These are phyloP conservation scores for Pheosia gnoma DNA, from an alignment of 2,888 invertebrate species.

Conservation along the genomic window DNA sequence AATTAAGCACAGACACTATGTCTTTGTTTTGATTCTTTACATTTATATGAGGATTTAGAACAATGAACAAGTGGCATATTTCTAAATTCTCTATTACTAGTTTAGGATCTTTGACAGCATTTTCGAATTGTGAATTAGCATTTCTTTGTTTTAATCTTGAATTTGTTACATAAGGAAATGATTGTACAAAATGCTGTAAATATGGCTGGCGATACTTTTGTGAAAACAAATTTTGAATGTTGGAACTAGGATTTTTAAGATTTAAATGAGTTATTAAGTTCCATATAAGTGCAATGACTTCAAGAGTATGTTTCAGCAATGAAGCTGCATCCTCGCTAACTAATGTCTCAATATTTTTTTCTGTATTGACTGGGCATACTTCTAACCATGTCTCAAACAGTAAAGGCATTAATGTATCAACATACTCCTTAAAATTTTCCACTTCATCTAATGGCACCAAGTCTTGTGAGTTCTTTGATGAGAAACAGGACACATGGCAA, in stretches of 20 bases:
- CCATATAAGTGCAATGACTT: constrained; percentile 86
- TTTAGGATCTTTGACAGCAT: constrained; percentile 67
- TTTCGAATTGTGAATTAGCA: constrained; percentile 48
- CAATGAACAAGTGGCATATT: constrained; percentile 76
- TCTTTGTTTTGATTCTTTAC: constrained; percentile 64
- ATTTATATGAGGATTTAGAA: constrained; percentile 70
- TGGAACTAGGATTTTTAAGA: constrained; percentile 60
- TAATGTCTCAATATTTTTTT: constrained; percentile 73
- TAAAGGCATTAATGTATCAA: constrained; percentile 88
- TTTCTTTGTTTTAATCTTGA: constrained; percentile 59
- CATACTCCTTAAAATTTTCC: constrained; percentile 84
- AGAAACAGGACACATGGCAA: constrained; percentile 72
- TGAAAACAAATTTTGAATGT: constrained; percentile 78
- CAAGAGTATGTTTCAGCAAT: constrained; percentile 85
- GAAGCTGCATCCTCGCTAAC: constrained; percentile 86
- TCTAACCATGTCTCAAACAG: constrained; percentile 94
- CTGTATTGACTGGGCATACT: constrained; percentile 83
- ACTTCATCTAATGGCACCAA: constrained; percentile 64
- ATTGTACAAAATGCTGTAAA: constrained; percentile 80
- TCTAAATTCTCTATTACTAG: constrained; percentile 65
- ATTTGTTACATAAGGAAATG: constrained; percentile 84
- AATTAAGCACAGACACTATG: constrained; percentile 69
- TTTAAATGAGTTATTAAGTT: constrained; percentile 64
- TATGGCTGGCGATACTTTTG: constrained; percentile 81
- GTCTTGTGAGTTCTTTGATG: constrained; percentile 66